Percentiles rank a stretch among this genome's conserved stretches.
Evolutionary conservation across 2,888 invertebrate species (phyloP).

Genomic region (Rhopalosiphum nymphaeae): DNA sequence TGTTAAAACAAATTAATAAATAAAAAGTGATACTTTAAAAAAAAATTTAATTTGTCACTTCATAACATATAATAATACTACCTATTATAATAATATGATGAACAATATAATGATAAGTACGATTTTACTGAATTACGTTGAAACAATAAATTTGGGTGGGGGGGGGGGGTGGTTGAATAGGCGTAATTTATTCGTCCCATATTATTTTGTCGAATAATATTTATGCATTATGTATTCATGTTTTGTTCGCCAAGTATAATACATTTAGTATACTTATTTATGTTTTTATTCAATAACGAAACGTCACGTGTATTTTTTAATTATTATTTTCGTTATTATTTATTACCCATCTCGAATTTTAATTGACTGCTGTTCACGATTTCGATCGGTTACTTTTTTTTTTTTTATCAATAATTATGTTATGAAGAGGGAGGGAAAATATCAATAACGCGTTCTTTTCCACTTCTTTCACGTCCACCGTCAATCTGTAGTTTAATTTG

Average conservation of each 20-base stretch:
- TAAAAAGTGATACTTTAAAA: too few species aligned
- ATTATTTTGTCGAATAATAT: neutral
- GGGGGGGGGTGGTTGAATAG: too few species aligned
- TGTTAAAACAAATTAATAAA: too few species aligned
- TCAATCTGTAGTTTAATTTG: constrained; percentile 61
- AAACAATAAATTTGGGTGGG: too few species aligned
- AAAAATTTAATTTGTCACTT: too few species aligned
- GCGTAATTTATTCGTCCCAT: too few species aligned
- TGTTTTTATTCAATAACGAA: neutral
- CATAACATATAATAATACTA: too few species aligned
- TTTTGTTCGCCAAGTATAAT: neutral
- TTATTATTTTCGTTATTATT: neutral
- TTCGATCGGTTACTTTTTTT: constrained; percentile 26
- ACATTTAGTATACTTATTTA: neutral
- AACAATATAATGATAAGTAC: too few species aligned
- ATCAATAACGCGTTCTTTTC: constrained; percentile 45
- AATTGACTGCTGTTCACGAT: constrained; percentile 47
- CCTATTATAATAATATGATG: too few species aligned
- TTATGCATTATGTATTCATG: neutral
- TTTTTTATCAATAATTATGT: constrained; percentile 50
- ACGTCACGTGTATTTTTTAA: neutral
- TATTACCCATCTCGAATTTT: constrained; percentile 26
- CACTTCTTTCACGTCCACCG: neutral
- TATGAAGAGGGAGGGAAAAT: constrained; percentile 16
- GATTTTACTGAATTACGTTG: too few species aligned